Conservation (phyloP, 2,888 invertebrate genomes). For the Stegophylla sp. region DNA sequence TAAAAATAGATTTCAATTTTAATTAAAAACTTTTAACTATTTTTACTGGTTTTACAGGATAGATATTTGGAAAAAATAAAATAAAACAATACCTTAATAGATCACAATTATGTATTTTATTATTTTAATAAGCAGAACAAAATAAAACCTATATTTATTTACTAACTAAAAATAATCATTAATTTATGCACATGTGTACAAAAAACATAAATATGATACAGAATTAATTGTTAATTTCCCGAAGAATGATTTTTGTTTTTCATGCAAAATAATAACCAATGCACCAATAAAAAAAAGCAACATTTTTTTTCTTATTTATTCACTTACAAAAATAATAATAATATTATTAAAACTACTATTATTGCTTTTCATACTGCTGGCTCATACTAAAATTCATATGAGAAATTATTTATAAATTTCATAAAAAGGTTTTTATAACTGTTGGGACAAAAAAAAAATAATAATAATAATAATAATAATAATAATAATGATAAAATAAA, state of each 20-base stretch:
- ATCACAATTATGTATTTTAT: slow-evolving; percentile 35
- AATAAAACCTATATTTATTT: slow-evolving; percentile 47
- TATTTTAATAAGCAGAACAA: slow-evolving; percentile 46
- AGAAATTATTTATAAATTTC: slow-evolving; percentile 24
- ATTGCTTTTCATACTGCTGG: slow-evolving; percentile 45
- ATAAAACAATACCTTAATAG: slow-evolving; percentile 10
- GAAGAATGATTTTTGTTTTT: slow-evolving; percentile 33
- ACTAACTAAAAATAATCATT: slow-evolving; percentile 49
- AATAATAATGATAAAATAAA: slow-evolving; percentile 23
- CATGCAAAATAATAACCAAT: slow-evolving; percentile 52
- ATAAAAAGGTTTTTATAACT: slow-evolving; percentile 40
- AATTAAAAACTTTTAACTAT: neutral
- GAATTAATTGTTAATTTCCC: slow-evolving; percentile 54
- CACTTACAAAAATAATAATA: slow-evolving; percentile 32
- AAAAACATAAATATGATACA: slow-evolving; percentile 30
- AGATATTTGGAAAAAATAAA: neutral
- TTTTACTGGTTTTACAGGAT: neutral
- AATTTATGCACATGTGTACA: slow-evolving; percentile 15
- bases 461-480: slow-evolving; percentile 37
- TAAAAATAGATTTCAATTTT: neutral
- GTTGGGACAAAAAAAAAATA: slow-evolving; percentile 41
- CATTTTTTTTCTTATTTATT: slow-evolving; percentile 28
- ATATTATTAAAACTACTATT: slow-evolving; percentile 41
- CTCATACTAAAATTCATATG: slow-evolving; percentile 43
- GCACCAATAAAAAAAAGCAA: slow-evolving; percentile 53